A percentile compares a stretch with the other conserved stretches of the same genome.
phyloP scores from a whole-genome alignment of 2,797 vertebrate species.

The Sparus aurata region DNA sequence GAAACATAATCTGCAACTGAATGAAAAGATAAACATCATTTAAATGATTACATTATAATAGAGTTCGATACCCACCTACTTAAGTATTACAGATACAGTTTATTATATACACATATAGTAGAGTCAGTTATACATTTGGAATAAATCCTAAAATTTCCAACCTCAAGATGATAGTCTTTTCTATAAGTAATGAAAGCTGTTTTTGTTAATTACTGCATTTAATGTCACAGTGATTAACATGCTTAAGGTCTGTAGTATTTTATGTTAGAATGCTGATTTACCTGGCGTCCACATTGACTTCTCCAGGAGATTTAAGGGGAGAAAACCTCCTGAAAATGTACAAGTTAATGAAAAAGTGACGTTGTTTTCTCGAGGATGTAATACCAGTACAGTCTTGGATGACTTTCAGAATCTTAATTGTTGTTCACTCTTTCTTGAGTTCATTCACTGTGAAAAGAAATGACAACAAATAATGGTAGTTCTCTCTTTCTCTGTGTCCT shows the following conservation, averaged over 20 bases:
- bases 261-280: background rate
- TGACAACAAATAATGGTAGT: background rate
- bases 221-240: too few species aligned
- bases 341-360: background rate
- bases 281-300: too few species aligned
- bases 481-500: slow-evolving; percentile 12
- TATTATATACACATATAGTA: too few species aligned
- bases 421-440: slow-evolving; percentile 4
- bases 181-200: background rate
- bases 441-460: slow-evolving; percentile 22
- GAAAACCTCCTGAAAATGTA: background rate
- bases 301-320: background rate
- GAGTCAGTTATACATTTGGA: too few species aligned
- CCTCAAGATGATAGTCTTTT: background rate
- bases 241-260: background rate
- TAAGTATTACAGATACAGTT: too few species aligned
- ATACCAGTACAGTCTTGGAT: slow-evolving; percentile 7
- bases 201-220: background rate
- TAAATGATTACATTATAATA: background rate
- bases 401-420: background rate
- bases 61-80: too few species aligned
- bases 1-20: background rate
- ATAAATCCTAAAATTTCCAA: background rate
- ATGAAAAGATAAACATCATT: background rate
- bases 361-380: background rate